Percentiles rank a stretch among this genome's conserved stretches.
phyloP scores from a whole-genome alignment of 2,113 vertebrate genomes.

The Oxygymnocypris stewartii region DNA sequence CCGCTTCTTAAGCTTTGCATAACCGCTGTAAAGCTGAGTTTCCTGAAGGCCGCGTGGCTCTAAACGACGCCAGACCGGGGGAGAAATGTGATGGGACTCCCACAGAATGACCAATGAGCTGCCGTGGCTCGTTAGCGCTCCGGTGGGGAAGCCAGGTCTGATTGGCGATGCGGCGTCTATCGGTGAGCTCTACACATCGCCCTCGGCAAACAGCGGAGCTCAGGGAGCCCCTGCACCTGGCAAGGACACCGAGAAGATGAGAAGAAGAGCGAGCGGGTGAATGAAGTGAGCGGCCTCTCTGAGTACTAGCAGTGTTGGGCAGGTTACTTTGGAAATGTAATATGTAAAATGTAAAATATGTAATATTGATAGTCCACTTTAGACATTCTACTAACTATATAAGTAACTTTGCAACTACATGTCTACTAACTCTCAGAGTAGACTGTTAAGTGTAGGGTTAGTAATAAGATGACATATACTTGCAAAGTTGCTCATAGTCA shows the following conservation, averaged over 20 bases:
- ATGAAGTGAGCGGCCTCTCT: neutral
- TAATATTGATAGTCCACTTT: too few relatives aligned
- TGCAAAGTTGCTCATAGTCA: too few relatives aligned
- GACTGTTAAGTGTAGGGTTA: too few relatives aligned
- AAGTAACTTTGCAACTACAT: too few relatives aligned
- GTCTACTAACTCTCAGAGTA: too few relatives aligned
- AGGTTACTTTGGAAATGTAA: too few relatives aligned
- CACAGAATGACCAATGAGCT: constrained; percentile 68
- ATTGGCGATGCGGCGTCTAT: constrained; percentile 64
- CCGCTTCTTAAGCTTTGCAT: neutral
- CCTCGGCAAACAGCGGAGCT: constrained; percentile 69
- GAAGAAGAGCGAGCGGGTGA: neutral
- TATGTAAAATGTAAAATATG: too few relatives aligned
- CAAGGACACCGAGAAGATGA: constrained; percentile 1
- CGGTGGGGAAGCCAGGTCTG: constrained; percentile 60
- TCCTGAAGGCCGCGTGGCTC: neutral
- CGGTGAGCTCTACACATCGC: constrained; percentile 63
- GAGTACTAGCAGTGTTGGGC: too few relatives aligned
- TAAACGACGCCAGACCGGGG: neutral
- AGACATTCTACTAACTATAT: too few relatives aligned
- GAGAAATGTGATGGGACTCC: constrained; percentile 59
- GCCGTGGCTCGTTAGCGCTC: constrained; percentile 69
- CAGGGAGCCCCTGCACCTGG: constrained; percentile 52
- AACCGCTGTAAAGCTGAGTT: neutral
- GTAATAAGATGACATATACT: too few relatives aligned